These are phyloP conservation scores for Tenualosa thibaudeaui DNA, from an alignment of 2,797 vertebrate genomes.

Conservation along the genomic window DNA sequence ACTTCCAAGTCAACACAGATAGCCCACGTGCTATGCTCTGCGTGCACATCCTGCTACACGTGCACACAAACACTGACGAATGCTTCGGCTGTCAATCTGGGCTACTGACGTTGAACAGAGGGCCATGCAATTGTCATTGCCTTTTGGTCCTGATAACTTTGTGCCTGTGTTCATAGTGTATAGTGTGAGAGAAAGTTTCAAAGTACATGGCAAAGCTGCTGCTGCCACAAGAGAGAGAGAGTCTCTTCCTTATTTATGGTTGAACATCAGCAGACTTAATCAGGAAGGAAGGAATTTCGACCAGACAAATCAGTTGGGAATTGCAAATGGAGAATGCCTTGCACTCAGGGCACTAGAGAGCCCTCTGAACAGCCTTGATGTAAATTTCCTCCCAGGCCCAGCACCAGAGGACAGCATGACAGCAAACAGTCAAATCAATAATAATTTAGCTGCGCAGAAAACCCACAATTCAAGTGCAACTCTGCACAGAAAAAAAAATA, in stretches of 20 bases:
- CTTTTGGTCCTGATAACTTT: neutral
- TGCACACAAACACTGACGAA: neutral
- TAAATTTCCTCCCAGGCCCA: neutral
- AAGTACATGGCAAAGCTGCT: neutral
- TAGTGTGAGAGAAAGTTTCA: neutral
- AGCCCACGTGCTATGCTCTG: neutral
- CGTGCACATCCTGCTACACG: neutral
- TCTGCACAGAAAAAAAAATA: neutral
- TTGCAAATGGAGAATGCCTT: neutral
- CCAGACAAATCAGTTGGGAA: neutral
- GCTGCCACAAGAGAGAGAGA: neutral
- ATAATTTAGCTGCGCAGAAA: neutral
- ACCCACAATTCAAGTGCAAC: neutral
- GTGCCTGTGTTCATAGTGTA: neutral
- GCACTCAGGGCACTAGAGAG: neutral
- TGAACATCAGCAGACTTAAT: neutral
- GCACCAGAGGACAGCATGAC: neutral
- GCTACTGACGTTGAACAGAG: neutral
- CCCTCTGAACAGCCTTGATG: neutral
- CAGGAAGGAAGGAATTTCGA: neutral
- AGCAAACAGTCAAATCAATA: neutral
- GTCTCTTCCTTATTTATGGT: neutral
- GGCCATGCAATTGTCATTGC: neutral
- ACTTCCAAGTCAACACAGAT: neutral
- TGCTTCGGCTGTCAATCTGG: neutral